These are phyloP conservation scores for Gallinago paraguaiae DNA, from an alignment of 2,113 vertebrate species.

Conservation along the genomic window DNA sequence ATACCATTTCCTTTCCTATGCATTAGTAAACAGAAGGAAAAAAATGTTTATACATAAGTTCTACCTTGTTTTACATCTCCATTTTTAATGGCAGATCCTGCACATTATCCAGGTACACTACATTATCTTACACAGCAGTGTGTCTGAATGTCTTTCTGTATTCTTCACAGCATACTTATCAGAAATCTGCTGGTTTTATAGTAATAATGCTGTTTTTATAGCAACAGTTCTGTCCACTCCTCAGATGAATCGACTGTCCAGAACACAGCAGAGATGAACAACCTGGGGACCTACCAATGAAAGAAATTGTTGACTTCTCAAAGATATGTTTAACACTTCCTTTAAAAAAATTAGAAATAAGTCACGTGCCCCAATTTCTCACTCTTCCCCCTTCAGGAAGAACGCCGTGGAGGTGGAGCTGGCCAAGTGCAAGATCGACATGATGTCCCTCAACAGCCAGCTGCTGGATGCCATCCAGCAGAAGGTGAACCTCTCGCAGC, in stretches of 20 bases:
- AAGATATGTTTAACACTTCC: not conserved
- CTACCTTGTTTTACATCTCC: not conserved
- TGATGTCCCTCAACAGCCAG: constrained; percentile 97
- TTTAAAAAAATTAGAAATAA: not conserved
- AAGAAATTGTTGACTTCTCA: not conserved
- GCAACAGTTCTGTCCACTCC: not conserved
- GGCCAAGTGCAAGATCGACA: constrained; percentile 94
- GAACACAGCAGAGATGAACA: not conserved
- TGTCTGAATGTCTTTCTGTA: not conserved
- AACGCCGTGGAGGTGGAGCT: constrained; percentile 95
- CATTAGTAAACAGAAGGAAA: not conserved
- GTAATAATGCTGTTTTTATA: not conserved
- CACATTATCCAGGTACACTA: not conserved
- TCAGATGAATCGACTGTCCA: not conserved
- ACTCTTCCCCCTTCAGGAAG: constrained; percentile 79
- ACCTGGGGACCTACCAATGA: not conserved
- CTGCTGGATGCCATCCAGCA: constrained; percentile 98
- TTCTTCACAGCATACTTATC: not conserved
- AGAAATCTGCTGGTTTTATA: not conserved
- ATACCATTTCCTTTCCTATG: not conserved
- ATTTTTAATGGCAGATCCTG: not conserved
- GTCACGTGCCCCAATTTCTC: not conserved
- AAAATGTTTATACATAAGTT: not conserved
- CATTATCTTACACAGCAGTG: not conserved
- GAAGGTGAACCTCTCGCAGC: constrained; percentile 97